Percentiles rank a stretch among this genome's conserved stretches.
Evolutionary conservation across 2,113 vertebrate species (phyloP).

Genomic region (Nicator chloris): DNA sequence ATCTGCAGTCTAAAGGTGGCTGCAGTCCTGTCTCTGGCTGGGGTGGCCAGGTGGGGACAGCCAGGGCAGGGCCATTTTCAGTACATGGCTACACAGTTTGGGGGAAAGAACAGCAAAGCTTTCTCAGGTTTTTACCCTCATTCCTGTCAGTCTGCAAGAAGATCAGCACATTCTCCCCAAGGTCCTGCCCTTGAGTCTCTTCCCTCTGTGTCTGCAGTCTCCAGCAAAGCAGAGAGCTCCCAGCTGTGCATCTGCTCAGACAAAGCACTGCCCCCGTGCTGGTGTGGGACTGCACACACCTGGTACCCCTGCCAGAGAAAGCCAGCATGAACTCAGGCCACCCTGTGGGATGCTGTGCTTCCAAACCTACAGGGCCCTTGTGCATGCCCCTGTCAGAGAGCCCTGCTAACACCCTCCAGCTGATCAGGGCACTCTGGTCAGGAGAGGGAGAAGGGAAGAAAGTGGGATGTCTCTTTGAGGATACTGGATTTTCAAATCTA

Average conservation of each 20-base stretch:
- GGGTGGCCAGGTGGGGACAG: not conserved
- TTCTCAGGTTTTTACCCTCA: not conserved
- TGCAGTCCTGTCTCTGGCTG: not conserved
- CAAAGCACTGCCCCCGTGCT: accelerated
- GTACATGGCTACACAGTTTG: not conserved
- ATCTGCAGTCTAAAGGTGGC: not conserved
- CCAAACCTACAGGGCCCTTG: accelerated
- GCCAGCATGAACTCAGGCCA: not conserved
- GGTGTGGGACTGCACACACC: not conserved
- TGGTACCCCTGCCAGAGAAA: not conserved
- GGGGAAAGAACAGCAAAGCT: not conserved
- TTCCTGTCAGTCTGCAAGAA: not conserved
- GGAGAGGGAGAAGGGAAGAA: not conserved
- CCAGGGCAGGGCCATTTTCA: not conserved
- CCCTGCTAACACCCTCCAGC: not conserved
- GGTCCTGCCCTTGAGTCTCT: not conserved
- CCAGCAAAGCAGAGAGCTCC: not conserved
- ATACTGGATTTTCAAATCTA: not conserved
- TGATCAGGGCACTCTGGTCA: not conserved
- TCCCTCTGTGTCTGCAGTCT: not conserved
- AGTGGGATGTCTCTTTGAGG: not conserved
- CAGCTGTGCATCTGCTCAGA: not conserved
- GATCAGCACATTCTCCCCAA: not conserved
- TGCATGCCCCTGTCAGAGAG: not conserved
- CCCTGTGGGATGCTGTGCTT: not conserved